Evolutionary conservation across 1,140 invertebrate genomes (phyloP), one percentile per base, ranked within the genome.

Genomic region (Monochamus saltuarius): DNA sequence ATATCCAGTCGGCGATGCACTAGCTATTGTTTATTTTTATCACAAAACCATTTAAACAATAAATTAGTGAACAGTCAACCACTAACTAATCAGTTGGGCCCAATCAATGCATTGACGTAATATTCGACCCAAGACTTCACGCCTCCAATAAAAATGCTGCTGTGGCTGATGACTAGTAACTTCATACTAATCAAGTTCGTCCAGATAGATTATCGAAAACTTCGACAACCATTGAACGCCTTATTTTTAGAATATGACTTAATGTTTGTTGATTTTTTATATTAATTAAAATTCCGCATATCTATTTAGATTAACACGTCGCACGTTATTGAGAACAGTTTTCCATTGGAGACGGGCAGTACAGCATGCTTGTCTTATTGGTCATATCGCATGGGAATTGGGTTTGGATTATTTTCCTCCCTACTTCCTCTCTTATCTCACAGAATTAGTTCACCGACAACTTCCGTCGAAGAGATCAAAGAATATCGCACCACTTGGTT

Each of bases 231-330:
- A 36, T 22, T 53, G 38, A 16, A 40, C 7, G 22, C 34, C 40
- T 61, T 64, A 64, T 64, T 64, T 64, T 64, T 64, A 64, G 62
- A 64, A 50, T 61, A 45, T 64, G 62, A 64, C 46, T 58, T 52
- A 36, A 62, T 62, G 40, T 43, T 50, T 52, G 50, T 46, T 49
- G 50, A 61, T 56, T 56, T 56, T 58, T 58, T 46, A 50, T 29
- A 10, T 55, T 9, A 19, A 55, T 55, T 43, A 45, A 55, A 29
- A 29, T 29, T 29, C 22, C 22, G 22, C 22, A 29, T 29, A 29
- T 29, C 22, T 29, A 29, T 29, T 29, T 29, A 29, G 22, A 29
- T 6, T 29, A 29, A 29, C 22, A 29, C 22, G 22, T 29, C 22
- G 22, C 22, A 29, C 22, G 22, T 29, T 29, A 29, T 29, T 29